phyloP scores from a whole-genome alignment of 2,888 invertebrate genomes.

The Chloromyia formosa region DNA sequence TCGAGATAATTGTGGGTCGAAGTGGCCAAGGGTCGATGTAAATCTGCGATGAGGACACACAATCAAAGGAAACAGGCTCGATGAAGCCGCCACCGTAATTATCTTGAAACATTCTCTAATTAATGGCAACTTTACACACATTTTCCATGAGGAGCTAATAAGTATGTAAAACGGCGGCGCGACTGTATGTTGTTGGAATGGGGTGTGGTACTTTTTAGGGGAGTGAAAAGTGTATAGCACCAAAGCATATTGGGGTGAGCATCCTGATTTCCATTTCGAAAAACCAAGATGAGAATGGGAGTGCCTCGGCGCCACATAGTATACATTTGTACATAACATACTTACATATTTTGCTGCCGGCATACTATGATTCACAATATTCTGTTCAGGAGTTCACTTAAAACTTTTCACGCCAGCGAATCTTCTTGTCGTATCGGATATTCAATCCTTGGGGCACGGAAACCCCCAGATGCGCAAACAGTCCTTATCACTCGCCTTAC shows the following conservation, averaged over 20 bases:
- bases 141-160: slow-evolving; percentile 21
- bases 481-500: not conserved
- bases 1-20: not conserved
- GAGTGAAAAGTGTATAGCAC: not conserved
- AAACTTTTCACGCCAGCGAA: not conserved
- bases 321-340: not conserved
- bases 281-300: not conserved
- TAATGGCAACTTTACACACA: slow-evolving; percentile 5
- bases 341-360: not conserved
- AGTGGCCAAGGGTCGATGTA: not conserved
- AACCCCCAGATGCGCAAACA: not conserved
- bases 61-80: not conserved
- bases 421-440: not conserved
- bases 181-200: slow-evolving; percentile 10
- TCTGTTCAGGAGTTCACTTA: not conserved
- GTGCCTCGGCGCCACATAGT: not conserved
- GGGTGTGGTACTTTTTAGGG: slow-evolving; percentile 15
- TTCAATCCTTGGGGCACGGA: not conserved
- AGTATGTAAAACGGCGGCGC: slow-evolving; percentile 27
- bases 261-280: not conserved
- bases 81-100: slow-evolving; percentile 20
- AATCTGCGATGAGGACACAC: not conserved
- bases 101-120: slow-evolving; percentile 27
- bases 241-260: too few relatives aligned
- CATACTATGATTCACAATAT: not conserved